These are phyloP conservation scores for Hymenochirus boettgeri DNA, from an alignment of 2,113 vertebrate genomes.

Conservation along the genomic window DNA sequence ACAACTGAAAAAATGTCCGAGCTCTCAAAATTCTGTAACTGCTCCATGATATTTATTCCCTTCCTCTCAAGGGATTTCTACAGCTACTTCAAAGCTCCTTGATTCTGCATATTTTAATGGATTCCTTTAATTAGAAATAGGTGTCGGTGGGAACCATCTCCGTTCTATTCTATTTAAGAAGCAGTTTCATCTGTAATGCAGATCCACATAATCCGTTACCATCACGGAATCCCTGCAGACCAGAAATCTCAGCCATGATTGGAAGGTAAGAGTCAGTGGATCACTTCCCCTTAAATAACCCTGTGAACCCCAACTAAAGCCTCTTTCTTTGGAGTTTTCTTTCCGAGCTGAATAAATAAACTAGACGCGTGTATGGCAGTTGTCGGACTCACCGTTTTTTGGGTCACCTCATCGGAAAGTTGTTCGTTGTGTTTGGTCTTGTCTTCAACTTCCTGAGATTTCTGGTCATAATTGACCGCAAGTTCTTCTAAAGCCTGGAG, in stretches of 20 bases:
- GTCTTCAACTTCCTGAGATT: constrained; percentile 85
- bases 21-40: no score
- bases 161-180: neutral
- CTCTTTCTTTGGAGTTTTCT: neutral
- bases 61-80: neutral
- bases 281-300: neutral
- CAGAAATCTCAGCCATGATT: no score
- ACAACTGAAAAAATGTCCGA: no score
- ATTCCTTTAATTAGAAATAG: neutral
- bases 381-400: constrained; percentile 69
- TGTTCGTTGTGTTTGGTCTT: constrained; percentile 71
- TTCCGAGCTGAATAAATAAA: neutral
- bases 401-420: constrained; percentile 77
- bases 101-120: neutral
- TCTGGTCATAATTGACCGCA: constrained; percentile 90
- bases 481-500: constrained; percentile 90
- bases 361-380: neutral
- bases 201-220: neutral
- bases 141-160: neutral
- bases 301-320: neutral
- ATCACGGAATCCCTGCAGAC: neutral
- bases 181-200: neutral
- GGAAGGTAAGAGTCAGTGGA: no score
- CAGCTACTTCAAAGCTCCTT: neutral
- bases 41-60: neutral